Conservation (phyloP, 1,140 invertebrate species). For the Drosophila punjabiensis region DNA sequence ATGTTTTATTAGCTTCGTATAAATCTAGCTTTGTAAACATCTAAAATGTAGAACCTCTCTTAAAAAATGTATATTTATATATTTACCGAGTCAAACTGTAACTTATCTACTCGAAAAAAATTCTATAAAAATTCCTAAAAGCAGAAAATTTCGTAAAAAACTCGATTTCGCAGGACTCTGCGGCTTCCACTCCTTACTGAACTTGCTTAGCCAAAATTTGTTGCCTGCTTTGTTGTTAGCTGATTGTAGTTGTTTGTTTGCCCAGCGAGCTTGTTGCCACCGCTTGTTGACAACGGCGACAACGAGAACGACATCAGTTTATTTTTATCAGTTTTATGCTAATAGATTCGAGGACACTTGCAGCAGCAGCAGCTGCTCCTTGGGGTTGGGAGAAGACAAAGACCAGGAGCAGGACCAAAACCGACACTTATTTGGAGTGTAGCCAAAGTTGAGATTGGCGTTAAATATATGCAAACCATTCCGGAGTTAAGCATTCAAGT, state of each 20-base stretch:
- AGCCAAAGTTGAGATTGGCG: slow-evolving; percentile 39
- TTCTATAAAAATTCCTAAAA: slow-evolving; percentile 18
- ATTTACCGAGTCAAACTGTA: not conserved
- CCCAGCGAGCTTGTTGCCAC: slow-evolving; percentile 23
- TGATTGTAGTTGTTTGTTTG: slow-evolving; percentile 64
- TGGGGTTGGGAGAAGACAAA: slow-evolving; percentile 1
- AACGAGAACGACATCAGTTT: slow-evolving; percentile 71
- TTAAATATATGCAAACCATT: slow-evolving; percentile 42
- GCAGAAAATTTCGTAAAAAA: not conserved
- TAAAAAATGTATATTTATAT: too few relatives aligned
- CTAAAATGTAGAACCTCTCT: too few relatives aligned
- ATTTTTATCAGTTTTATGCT: slow-evolving; percentile 79
- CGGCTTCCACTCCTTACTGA: slow-evolving; percentile 2
- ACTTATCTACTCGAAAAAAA: slow-evolving; percentile 10
- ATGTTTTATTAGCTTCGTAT: too few relatives aligned
- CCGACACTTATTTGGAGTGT: slow-evolving; percentile 16
- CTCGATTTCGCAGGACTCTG: slow-evolving; percentile 5
- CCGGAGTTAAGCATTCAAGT: slow-evolving; percentile 9
- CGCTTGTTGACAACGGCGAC: slow-evolving; percentile 71
- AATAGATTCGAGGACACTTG: slow-evolving; percentile 67
- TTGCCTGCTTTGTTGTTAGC: slow-evolving; percentile 59
- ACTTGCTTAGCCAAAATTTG: slow-evolving; percentile 39
- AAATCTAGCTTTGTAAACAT: too few relatives aligned
- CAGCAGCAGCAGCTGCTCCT: slow-evolving; percentile 72
- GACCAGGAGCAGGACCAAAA: slow-evolving; percentile 5